Base-by-base conservation (phyloP, 2,888 invertebrate species). In the Conus canariensis region DNA sequence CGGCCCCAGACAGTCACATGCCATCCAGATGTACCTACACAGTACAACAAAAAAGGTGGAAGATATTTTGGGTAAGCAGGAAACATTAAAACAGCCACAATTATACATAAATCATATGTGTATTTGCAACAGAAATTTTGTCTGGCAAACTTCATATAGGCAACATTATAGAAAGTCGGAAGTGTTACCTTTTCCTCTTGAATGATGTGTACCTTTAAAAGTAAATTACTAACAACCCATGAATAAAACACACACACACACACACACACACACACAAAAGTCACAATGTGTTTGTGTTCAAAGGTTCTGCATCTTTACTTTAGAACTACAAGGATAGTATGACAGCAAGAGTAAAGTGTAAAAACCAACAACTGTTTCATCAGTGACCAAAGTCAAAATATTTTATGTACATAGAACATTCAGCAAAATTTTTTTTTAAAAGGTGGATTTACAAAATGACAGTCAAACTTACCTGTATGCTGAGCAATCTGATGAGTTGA, bases 11-110 rank as follows among this genome's bases (percentile, higher is more conserved):
- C 56, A 59, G 30, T 88, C 88, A 88, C 88, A 88, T 16, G 59
- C 88, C 58, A 77, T 88, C 19, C 70, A 45, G 74, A 74, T 77
- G 56, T 88, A 88, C 59, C 88, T 88, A n/a, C 30, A 85, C 19
- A 22, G n/a, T 9, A 74, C 70, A 74, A 30, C 30, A 30, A 30
- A 30, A 30, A 30, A 30, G 0, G 30, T 2, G n/a, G 4, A n/a
- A 9, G 6, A 3, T 74, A 0, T 19, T 74, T 74, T 22, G 9
- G n/a, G 9, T n/a, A 7, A 19, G 9, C 22, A 7, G 9, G n/a
- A 74, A n/a, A 5, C 22, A n/a, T 22, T 22, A n/a, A 74, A 22
- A 22, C n/a, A 4, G 22, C 9, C 9, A 74, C 9, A 22, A 22
- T n/a, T 6, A 22, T 22, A 22, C n/a, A 6, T 74, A 74, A 22